Percentiles rank a stretch among this genome's conserved stretches.
These are phyloP conservation scores for Yponomeuta evonymella DNA, from an alignment of 2,888 invertebrate species.

Conservation along the genomic window DNA sequence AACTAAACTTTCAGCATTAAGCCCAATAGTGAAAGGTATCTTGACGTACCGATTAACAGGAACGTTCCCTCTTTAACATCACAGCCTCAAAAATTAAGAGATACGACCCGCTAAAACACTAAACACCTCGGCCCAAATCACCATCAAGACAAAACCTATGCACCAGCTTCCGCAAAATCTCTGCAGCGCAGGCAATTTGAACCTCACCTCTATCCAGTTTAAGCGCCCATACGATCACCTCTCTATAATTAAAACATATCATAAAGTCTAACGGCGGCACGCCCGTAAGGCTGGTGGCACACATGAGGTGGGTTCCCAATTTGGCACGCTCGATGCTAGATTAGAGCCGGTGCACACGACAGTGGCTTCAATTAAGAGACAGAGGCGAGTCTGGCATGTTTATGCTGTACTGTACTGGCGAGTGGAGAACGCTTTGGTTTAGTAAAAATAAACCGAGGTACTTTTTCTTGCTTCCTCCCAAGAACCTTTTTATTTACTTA, in stretches of 20 bases:
- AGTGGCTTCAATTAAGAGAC: constrained; percentile 33
- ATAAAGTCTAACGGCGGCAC: constrained; percentile 12
- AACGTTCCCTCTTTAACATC: too few species aligned
- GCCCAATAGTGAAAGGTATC: too few species aligned
- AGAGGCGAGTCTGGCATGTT: constrained; percentile 27
- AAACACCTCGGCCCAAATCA: too few species aligned
- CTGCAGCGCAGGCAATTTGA: too few species aligned
- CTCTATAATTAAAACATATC: constrained; percentile 1
- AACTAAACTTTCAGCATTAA: too few species aligned
- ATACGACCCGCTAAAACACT: too few species aligned
- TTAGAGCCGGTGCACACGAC: constrained; percentile 28
- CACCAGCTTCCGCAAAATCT: too few species aligned
- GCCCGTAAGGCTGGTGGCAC: constrained; percentile 25
- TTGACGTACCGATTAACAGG: too few species aligned
- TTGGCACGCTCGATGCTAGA: constrained; percentile 32
- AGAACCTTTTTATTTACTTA: too few species aligned
- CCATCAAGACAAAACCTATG: too few species aligned
- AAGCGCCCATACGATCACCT: not conserved
- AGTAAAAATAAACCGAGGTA: not conserved
- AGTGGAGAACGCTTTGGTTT: constrained; percentile 17
- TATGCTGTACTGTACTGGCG: constrained; percentile 28
- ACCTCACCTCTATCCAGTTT: not conserved
- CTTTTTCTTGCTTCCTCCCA: too few species aligned
- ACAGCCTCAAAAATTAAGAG: too few species aligned
- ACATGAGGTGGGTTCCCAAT: constrained; percentile 35